phyloP scores from a whole-genome alignment of 2,797 vertebrate species.

The Enteromius anoplus region DNA sequence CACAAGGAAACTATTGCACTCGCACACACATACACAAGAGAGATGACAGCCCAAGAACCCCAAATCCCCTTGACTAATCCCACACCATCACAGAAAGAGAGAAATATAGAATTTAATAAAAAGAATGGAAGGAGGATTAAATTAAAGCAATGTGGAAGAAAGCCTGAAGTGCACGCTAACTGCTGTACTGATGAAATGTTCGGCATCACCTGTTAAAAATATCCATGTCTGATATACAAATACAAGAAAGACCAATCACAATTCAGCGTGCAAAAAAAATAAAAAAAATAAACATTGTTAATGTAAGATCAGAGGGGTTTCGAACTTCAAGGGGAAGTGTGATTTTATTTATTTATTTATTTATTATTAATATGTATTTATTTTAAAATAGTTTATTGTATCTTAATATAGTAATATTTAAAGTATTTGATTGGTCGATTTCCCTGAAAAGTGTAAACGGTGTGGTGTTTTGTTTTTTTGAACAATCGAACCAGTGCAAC shows the following conservation, averaged over 20 bases:
- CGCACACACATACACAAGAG: conserved; percentile 39
- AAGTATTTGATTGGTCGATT: not conserved
- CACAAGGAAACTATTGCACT: conserved; percentile 80
- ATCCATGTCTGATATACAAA: not conserved
- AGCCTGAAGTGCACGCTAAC: conserved; percentile 13
- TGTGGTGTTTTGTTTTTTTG: too few relatives aligned
- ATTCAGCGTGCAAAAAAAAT: not conserved
- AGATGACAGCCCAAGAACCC: conserved; percentile 48
- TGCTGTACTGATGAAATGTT: conserved; percentile 34
- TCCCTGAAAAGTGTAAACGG: too few relatives aligned
- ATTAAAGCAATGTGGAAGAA: conserved; percentile 44
- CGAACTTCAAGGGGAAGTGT: too few relatives aligned
- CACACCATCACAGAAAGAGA: conserved; percentile 53
- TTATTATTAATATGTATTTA: too few relatives aligned
- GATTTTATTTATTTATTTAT: too few relatives aligned
- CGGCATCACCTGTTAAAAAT: not conserved
- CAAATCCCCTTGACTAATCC: conserved; percentile 55
- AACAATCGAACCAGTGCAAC: too few relatives aligned
- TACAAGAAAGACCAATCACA: not conserved
- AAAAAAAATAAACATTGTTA: too few relatives aligned
- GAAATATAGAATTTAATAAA: conserved; percentile 53
- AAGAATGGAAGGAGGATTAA: conserved; percentile 67
- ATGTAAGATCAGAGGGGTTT: too few relatives aligned
- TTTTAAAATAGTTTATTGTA: too few relatives aligned
- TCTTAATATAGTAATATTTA: not conserved